These are phyloP conservation scores for Albula glossodonta DNA, from an alignment of 2,113 vertebrate species.

Conservation along the genomic window DNA sequence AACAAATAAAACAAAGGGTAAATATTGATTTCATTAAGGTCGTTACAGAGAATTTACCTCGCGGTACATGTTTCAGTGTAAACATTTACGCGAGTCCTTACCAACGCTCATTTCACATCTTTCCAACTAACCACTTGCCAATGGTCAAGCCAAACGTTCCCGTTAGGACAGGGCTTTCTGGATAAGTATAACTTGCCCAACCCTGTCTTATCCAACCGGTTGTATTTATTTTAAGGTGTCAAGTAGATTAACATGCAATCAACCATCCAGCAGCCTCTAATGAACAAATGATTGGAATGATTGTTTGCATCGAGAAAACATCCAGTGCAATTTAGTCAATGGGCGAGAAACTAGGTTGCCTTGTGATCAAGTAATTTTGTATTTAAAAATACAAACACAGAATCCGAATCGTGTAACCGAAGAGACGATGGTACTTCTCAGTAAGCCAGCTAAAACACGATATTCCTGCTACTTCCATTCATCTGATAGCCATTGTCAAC, in stretches of 20 bases:
- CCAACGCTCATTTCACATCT: neutral
- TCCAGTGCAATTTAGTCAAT: neutral
- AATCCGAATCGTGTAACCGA: neutral
- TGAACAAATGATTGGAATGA: neutral
- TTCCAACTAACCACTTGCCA: neutral
- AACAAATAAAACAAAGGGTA: neutral
- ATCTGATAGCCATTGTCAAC: slow-evolving; percentile 18
- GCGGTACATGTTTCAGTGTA: neutral
- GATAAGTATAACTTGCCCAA: neutral
- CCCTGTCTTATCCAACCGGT: neutral
- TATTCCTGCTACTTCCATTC: slow-evolving; percentile 23
- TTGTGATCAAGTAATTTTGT: neutral
- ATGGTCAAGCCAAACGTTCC: neutral
- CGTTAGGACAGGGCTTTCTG: neutral
- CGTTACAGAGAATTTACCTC: neutral
- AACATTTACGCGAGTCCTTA: neutral
- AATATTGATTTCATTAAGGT: neutral
- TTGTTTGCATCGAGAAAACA: neutral
- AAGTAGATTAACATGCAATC: neutral
- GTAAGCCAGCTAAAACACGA: slow-evolving; percentile 7
- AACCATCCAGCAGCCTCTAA: neutral
- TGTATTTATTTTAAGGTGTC: neutral
- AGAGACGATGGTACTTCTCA: neutral
- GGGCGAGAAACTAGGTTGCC: neutral
- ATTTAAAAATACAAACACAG: neutral